These are phyloP conservation scores for Patella caerulea DNA, from an alignment of 2,888 invertebrate genomes.

Conservation along the genomic window DNA sequence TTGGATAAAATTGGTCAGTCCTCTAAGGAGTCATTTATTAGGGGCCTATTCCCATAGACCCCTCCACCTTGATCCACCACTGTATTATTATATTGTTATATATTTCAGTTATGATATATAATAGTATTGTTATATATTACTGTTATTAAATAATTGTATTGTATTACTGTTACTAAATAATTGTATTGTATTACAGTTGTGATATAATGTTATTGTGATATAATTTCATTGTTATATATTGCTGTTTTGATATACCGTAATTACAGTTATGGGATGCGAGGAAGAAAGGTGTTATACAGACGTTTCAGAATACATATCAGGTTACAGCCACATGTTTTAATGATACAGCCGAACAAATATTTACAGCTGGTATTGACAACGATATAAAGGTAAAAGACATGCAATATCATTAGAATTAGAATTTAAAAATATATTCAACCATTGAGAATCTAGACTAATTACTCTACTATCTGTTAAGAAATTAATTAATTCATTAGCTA, in stretches of 20 bases:
- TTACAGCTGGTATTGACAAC: constrained; percentile 97
- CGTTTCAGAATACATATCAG: constrained; percentile 74
- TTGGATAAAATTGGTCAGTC: no score
- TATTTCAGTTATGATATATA: no score
- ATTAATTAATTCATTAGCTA: no score
- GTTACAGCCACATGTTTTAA: constrained; percentile 84
- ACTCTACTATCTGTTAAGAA: no score
- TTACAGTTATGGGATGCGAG: constrained; percentile 84
- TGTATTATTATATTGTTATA: no score
- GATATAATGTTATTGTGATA: constrained; percentile 1
- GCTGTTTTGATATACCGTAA: constrained; percentile 12
- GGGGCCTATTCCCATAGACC: no score
- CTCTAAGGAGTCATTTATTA: no score
- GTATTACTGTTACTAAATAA: background rate
- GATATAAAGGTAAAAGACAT: constrained; percentile 81
- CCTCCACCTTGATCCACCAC: no score
- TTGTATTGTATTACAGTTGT: background rate
- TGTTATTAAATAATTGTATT: background rate
- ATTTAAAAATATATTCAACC: no score
- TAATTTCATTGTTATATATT: background rate
- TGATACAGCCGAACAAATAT: constrained; percentile 94
- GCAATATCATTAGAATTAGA: no score
- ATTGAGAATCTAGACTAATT: no score
- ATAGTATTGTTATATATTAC: no score
- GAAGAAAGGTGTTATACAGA: constrained; percentile 82